A percentile compares a stretch with the other conserved stretches of the same genome.
phyloP scores from a whole-genome alignment of 2,888 invertebrate genomes.

The Scotopteryx bipunctaria region DNA sequence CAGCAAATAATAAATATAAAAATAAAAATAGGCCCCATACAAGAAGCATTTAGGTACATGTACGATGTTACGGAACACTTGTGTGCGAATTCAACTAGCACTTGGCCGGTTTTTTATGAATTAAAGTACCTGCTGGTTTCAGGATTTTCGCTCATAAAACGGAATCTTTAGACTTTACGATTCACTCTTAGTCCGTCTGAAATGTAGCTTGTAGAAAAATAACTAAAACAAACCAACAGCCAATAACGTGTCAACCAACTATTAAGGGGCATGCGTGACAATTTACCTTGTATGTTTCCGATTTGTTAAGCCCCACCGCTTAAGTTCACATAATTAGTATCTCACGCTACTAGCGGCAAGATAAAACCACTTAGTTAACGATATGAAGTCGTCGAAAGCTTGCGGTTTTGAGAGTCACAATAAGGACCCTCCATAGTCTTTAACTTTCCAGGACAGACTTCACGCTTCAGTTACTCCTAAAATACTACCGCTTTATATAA shows the following conservation, averaged over 20 bases:
- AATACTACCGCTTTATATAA: slow-evolving; percentile 57
- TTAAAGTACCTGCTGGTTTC: too few relatives aligned
- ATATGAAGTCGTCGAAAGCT: slow-evolving; percentile 39
- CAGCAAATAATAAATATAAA: too few relatives aligned
- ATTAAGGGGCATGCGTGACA: slow-evolving; percentile 4
- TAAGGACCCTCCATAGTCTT: slow-evolving; percentile 46
- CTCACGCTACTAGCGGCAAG: slow-evolving; percentile 13
- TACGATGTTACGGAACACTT: too few relatives aligned
- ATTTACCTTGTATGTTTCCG: slow-evolving; percentile 8
- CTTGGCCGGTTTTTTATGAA: too few relatives aligned
- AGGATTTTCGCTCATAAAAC: too few relatives aligned
- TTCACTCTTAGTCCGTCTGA: too few relatives aligned
- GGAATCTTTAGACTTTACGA: too few relatives aligned
- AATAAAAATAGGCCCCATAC: too few relatives aligned
- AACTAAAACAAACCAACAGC: not conserved
- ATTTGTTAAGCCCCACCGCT: slow-evolving; percentile 8
- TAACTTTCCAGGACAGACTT: slow-evolving; percentile 60
- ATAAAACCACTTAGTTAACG: slow-evolving; percentile 11
- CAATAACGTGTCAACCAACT: slow-evolving; percentile 4
- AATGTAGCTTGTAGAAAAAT: too few relatives aligned
- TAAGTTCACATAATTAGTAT: slow-evolving; percentile 15
- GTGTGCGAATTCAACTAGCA: too few relatives aligned
- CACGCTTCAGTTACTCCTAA: slow-evolving; percentile 54
- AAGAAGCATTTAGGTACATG: too few relatives aligned
- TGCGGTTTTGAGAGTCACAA: slow-evolving; percentile 48